These are phyloP conservation scores for Phaonia tiefii DNA, from an alignment of 2,888 invertebrate genomes.

Conservation along the genomic window DNA sequence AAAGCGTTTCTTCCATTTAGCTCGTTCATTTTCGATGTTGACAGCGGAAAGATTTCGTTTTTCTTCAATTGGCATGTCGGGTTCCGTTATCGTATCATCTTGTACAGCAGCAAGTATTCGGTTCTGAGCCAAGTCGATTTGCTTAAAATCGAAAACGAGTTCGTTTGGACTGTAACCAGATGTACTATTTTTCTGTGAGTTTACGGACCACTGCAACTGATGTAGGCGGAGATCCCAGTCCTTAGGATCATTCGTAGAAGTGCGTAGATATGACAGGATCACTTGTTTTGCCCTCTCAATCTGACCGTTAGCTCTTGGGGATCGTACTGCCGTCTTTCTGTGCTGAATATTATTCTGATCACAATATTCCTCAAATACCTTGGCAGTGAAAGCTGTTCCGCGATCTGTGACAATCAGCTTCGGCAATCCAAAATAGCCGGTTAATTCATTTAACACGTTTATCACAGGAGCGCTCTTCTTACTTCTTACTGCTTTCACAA, in stretches of 20 bases:
- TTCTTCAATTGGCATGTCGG: no score
- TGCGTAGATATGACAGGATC: conserved; percentile 9
- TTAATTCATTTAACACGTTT: not conserved
- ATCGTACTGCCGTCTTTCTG: conserved; percentile 27
- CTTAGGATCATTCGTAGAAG: conserved; percentile 53
- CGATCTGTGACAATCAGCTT: not conserved
- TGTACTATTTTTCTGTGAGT: conserved; percentile 45
- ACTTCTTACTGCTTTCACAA: conserved; percentile 1
- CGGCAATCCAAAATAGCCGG: conserved; percentile 8
- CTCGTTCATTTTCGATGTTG: conserved; percentile 45
- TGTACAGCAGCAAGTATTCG: no score
- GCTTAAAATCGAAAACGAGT: conserved; percentile 63
- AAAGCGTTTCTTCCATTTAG: conserved; percentile 57
- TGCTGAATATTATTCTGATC: not conserved
- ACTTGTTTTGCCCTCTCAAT: conserved; percentile 53
- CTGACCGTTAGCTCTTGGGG: no score
- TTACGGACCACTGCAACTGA: conserved; percentile 20
- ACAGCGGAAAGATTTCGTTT: no score
- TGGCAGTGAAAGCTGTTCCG: conserved; percentile 18
- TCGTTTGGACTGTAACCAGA: conserved; percentile 64
- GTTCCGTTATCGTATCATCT: no score
- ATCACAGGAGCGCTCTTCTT: not conserved
- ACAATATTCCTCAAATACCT: no score
- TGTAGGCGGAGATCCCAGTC: conserved; percentile 54
- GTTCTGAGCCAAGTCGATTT: conserved; percentile 52